Evolutionary conservation across 2,113 vertebrate species (phyloP).

Genomic region (Calyptommatus sinebrachiatus): DNA sequence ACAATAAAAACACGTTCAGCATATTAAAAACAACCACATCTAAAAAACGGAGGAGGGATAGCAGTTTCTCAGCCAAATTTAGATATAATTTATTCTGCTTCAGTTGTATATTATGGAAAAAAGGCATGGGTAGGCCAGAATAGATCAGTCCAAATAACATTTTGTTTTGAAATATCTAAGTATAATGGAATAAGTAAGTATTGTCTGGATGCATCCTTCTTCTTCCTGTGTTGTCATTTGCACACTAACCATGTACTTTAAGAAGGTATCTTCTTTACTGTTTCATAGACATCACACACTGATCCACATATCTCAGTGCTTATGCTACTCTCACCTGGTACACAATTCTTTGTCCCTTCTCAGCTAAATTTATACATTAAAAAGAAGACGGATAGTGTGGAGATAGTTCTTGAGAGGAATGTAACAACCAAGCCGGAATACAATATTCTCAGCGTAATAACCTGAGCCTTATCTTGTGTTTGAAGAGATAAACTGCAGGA

Average conservation of each 20-base stretch:
- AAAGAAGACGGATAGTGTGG: conserved; percentile 2
- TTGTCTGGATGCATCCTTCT: background rate
- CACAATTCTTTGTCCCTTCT: conserved; percentile 20
- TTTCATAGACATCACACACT: conserved; percentile 1
- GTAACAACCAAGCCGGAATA: conserved; percentile 21
- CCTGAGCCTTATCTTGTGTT: background rate
- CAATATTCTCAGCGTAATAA: conserved; percentile 28
- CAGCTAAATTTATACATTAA: conserved; percentile 26
- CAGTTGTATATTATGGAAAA: too few relatives aligned
- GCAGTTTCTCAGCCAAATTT: too few relatives aligned
- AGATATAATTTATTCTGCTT: too few relatives aligned
- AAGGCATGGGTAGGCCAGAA: too few relatives aligned
- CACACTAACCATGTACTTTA: background rate
- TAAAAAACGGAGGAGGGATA: too few relatives aligned
- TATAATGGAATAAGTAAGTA: too few relatives aligned
- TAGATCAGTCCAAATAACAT: too few relatives aligned
- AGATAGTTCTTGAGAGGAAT: conserved; percentile 17
- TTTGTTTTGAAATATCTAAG: too few relatives aligned
- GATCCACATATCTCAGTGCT: conserved; percentile 3
- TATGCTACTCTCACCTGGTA: conserved; percentile 6
- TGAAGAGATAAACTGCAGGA: background rate
- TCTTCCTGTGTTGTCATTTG: background rate
- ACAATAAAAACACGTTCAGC: too few relatives aligned
- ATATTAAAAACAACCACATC: too few relatives aligned
- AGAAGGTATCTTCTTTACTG: background rate